These are phyloP conservation scores for Planiliza haematocheilus DNA, from an alignment of 2,113 vertebrate species.

Conservation along the genomic window DNA sequence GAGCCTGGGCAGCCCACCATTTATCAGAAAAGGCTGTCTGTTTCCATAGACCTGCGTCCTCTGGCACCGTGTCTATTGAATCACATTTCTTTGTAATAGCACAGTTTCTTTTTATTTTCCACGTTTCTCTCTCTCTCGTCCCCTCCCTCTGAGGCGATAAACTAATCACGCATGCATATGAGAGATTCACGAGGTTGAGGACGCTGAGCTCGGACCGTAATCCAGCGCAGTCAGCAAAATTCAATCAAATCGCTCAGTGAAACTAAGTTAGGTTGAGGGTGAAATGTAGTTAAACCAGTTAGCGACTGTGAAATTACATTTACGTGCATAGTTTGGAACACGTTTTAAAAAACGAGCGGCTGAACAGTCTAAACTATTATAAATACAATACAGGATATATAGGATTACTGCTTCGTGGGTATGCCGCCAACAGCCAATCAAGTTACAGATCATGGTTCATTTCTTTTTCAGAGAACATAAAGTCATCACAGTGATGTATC, in stretches of 20 bases:
- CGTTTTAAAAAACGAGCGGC: not conserved
- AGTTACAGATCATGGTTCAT: too few relatives aligned
- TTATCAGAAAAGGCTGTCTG: constrained; percentile 60
- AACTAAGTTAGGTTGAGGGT: not conserved
- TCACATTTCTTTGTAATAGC: constrained; percentile 48
- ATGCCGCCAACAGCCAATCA: too few relatives aligned
- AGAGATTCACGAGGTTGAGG: not conserved
- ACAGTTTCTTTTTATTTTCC: not conserved
- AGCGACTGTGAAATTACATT: not conserved
- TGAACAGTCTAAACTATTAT: too few relatives aligned
- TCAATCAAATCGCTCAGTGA: not conserved
- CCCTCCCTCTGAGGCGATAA: constrained; percentile 21
- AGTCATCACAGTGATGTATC: too few relatives aligned
- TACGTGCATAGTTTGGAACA: not conserved
- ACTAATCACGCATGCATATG: not conserved
- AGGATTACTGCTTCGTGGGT: too few relatives aligned
- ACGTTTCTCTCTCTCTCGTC: constrained; percentile 29
- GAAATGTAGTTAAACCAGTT: not conserved
- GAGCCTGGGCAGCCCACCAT: constrained; percentile 59
- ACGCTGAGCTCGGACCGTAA: constrained; percentile 4
- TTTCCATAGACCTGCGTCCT: constrained; percentile 62
- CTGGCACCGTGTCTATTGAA: constrained; percentile 57
- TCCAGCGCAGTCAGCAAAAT: constrained; percentile 9
- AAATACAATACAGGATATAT: too few relatives aligned
- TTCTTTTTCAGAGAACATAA: too few relatives aligned